Evolutionary conservation across 1,140 invertebrate genomes (phyloP).

Genomic region (Drosophila aff.): DNA sequence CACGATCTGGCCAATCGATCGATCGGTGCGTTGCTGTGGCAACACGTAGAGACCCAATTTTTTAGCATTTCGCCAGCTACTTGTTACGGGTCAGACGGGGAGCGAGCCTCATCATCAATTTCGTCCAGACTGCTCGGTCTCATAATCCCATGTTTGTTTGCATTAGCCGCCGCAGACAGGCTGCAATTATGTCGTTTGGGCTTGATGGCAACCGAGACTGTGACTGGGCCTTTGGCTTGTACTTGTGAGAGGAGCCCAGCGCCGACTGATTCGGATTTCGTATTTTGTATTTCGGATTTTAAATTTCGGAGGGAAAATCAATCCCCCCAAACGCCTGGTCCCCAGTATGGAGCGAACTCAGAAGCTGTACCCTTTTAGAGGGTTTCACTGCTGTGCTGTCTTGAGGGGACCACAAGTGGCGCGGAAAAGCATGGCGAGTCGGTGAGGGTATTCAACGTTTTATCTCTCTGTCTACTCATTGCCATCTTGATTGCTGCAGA

Average conservation of each 20-base stretch:
- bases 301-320: conserved; percentile 14
- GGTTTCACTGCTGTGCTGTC: neutral
- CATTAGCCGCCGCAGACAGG: conserved; percentile 77
- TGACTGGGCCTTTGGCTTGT: conserved; percentile 4
- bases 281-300: conserved; percentile 1
- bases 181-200: conserved; percentile 76
- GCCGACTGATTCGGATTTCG: conserved; percentile 3
- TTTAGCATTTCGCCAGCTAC: conserved; percentile 77
- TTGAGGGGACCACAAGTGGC: neutral
- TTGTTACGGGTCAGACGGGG: conserved; percentile 70
- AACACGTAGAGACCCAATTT: conserved; percentile 79
- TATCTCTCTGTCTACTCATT: conserved; percentile 21
- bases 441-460: conserved; percentile 27
- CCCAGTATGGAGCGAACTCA: conserved; percentile 14
- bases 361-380: conserved; percentile 11
- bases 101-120: conserved; percentile 54
- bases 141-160: conserved; percentile 83
- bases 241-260: conserved; percentile 10
- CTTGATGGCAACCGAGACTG: conserved; percentile 27
- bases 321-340: conserved; percentile 17
- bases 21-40: conserved; percentile 66
- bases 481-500: conserved; percentile 75
- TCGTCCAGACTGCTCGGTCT: conserved; percentile 32
- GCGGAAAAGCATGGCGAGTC: too few species aligned
- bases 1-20: conserved; percentile 65